Evolutionary conservation across 2,113 vertebrate genomes (phyloP).

Genomic region (Leptobrachium ailaonicum): DNA sequence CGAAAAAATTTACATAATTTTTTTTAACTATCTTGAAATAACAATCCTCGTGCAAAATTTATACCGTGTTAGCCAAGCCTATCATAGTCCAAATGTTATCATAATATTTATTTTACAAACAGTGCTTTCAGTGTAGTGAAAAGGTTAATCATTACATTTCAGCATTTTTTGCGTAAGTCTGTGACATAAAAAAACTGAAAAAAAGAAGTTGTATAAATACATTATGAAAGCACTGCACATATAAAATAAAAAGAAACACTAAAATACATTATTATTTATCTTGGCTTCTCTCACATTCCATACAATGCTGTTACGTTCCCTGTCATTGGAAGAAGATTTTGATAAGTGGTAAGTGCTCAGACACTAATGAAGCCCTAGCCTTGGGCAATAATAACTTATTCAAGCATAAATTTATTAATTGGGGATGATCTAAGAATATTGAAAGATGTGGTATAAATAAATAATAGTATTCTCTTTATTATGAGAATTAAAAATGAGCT

Average conservation of each 20-base stretch:
- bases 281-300: background rate
- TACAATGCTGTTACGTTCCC: background rate
- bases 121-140: too few relatives aligned
- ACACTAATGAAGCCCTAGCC: conserved; percentile 15
- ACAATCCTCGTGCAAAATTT: too few relatives aligned
- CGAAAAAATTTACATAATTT: too few relatives aligned
- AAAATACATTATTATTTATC: background rate
- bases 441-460: background rate
- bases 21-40: too few relatives aligned
- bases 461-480: background rate
- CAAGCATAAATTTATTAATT: background rate
- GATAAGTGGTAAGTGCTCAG: background rate
- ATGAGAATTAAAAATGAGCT: background rate
- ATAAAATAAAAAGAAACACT: background rate
- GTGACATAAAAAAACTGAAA: too few relatives aligned
- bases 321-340: background rate
- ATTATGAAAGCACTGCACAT: too few relatives aligned
- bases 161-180: too few relatives aligned
- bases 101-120: too few relatives aligned
- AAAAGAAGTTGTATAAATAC: too few relatives aligned
- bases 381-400: conserved; percentile 15
- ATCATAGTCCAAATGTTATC: too few relatives aligned
- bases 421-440: background rate
- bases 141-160: too few relatives aligned
- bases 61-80: too few relatives aligned